phyloP scores from a whole-genome alignment of 2,888 invertebrate species.

The Nycteola revayana region DNA sequence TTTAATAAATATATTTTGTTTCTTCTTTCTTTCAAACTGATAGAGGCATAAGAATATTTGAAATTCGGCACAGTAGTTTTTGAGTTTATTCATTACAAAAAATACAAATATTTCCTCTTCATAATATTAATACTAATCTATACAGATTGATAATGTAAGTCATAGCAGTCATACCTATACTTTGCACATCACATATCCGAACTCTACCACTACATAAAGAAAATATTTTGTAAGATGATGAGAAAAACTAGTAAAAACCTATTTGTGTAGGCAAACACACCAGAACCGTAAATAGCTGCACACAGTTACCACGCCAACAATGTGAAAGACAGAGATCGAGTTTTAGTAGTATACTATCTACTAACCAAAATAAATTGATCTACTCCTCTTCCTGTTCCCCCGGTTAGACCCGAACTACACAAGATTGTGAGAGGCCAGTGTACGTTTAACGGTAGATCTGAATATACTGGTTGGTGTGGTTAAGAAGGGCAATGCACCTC shows the following conservation, averaged over 20 bases:
- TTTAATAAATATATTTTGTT: no score
- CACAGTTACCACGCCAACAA: slow-evolving; percentile 20
- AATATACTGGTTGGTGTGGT: slow-evolving; percentile 14
- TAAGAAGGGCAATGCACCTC: slow-evolving; percentile 50
- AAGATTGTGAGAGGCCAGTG: slow-evolving; percentile 18
- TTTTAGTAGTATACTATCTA: slow-evolving; percentile 23
- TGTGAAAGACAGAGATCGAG: slow-evolving; percentile 46
- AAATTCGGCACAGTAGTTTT: no score
- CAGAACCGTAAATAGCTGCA: slow-evolving; percentile 16
- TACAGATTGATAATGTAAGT: no score
- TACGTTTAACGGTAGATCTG: slow-evolving; percentile 21
- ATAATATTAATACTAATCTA: no score
- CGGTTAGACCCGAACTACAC: slow-evolving; percentile 11
- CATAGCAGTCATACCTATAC: no score
- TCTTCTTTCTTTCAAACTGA: no score
- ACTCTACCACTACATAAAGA: neutral
- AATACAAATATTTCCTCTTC: no score
- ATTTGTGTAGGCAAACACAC: slow-evolving; percentile 21
- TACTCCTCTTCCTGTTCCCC: slow-evolving; percentile 18
- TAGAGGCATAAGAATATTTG: no score
- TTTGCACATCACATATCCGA: no score
- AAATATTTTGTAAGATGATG: slow-evolving; percentile 5
- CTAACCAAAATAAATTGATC: slow-evolving; percentile 36
- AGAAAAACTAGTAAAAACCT: slow-evolving; percentile 18
- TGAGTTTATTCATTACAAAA: no score